Percentiles rank a stretch among this genome's conserved stretches.
phyloP scores from a whole-genome alignment of 2,888 invertebrate species.

The Habroteleia sp. region DNA sequence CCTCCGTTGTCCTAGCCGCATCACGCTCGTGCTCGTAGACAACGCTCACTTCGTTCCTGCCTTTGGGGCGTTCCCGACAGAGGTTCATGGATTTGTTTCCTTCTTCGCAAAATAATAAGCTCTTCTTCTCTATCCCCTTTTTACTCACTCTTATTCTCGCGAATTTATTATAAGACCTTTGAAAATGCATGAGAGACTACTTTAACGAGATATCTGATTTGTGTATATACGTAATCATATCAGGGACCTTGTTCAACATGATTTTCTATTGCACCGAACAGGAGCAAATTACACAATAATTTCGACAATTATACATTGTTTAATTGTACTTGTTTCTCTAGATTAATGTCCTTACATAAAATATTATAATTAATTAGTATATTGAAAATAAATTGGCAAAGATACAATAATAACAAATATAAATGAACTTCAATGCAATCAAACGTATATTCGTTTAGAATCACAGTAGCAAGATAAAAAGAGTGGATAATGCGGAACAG shows the following conservation, averaged over 20 bases:
- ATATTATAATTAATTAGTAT: no score
- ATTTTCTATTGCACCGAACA: conserved; percentile 28
- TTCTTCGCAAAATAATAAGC: conserved; percentile 76
- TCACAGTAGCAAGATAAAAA: conserved; percentile 65
- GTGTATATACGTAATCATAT: conserved; percentile 18
- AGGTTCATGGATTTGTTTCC: conserved; percentile 65
- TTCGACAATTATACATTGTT: no score
- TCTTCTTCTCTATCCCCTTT: conserved; percentile 67
- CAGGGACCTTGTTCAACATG: conserved; percentile 32
- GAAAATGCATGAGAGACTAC: conserved; percentile 52
- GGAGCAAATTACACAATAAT: no score
- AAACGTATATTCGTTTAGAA: conserved; percentile 30
- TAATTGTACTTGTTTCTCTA: no score
- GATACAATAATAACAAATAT: conserved; percentile 23
- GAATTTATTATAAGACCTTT: conserved; percentile 62
- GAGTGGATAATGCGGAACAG: conserved; percentile 73
- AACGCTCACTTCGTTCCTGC: conserved; percentile 73
- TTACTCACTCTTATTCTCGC: conserved; percentile 53
- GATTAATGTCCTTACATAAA: no score
- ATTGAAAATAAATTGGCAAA: not conserved
- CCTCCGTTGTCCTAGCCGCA: conserved; percentile 35
- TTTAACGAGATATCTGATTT: conserved; percentile 51
- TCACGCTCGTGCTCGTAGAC: conserved; percentile 67
- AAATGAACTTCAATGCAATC: conserved; percentile 54
- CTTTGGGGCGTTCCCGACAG: conserved; percentile 71